Evolutionary conservation across 64 coral and sea anemone species (phyloP), one percentile per base, ranked within the genome.

Genomic region (Actinia equina): DNA sequence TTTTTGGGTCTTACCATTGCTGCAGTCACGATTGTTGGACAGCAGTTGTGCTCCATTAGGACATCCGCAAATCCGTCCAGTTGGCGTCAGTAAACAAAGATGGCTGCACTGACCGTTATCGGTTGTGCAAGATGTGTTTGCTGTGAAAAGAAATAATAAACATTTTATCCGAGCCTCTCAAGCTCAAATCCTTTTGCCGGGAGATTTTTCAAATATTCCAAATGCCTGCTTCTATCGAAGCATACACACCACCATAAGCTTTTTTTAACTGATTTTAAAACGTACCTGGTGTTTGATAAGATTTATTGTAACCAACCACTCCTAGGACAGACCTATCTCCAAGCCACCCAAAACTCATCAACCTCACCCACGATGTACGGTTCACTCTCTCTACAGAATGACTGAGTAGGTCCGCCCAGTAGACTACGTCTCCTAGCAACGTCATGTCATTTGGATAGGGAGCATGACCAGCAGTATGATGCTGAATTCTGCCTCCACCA

Each of bases 81-180:
- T 25, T 6, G 77, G 18, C 13, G 86, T 46, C 23, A 63, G 85
- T 44, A 92, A 59, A 46, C 90, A 88, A 22, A 92, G 64, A 69
- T 92, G 76, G 37, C 90, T 92, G 60, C 90, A 92, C 13, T 63
- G 45, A 25, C 90, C 90, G 83, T 87, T 88, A 37, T 88, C 69
- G 15, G 2, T 26, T n/a, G 45, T 64, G 81, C 90, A 92, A 30
- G 85, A 76, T 6, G 49, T 89, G 30, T 44, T 82, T 56, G 19
- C 86, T 88, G 20, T 23, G 30, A 23, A 76, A 60, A 22, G 12
- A 76, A 18, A 52, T 43, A 70, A 2, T 27, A 43, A 41, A 41
- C 19, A 77, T 6, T 23, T 49, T 49, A 49, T 8, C 46, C 7
- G 7, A 8, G 46, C 46, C 46, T 49, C 46, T 49, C 46, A 6